Evolutionary conservation across 2,113 vertebrate genomes (phyloP), one percentile per base, ranked within the genome.

Genomic region (Machaerirhynchus nigripectus): DNA sequence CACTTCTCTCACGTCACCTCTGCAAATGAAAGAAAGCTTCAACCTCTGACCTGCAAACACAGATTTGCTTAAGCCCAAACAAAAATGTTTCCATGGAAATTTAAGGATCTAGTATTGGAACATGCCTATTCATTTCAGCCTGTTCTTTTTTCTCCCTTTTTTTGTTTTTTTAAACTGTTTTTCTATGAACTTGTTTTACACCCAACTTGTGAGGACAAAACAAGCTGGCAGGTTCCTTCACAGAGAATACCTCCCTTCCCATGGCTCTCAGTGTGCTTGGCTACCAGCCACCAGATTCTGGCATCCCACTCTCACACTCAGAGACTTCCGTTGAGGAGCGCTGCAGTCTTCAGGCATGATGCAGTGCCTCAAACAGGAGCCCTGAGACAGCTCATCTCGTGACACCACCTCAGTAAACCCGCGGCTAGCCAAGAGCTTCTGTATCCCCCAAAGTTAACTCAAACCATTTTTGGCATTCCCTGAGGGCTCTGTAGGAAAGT

Each of bases 381-480:
- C 44, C 80, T 90, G 90, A 96, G 69, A 92, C 94, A 88, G 90
- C 88, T 90, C 87, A 84, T 91, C 95, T 89, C 84, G 40, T 97
- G 95, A 97, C 57, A 55, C 53, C 4, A 6, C 42, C 90, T 87
- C 80, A 28, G 37, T 8, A 93, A 91, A 76, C 40, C 68, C 93
- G 84, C 53, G 84, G 84, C 77, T 39, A 78, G 89, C 78, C 24
- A 12, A 80, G 70, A 78, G 89, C 65, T 65, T 89, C 78, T 87
- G 20, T 59, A 83, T 50, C 84, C 92, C 92, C 46, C 78, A 84
- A 94, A 95, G 78, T 90, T 89, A 90, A 55, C 37, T 56, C 73
- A 42, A 90, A 80, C 79, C 83, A 93, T 89, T 76, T 95, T 7
- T 95, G 44, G 76, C 69, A 81, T 94, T 94, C 88, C 86, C 95